phyloP scores from a whole-genome alignment of 2,888 invertebrate genomes.

The Xanthorhoe spadicearia region DNA sequence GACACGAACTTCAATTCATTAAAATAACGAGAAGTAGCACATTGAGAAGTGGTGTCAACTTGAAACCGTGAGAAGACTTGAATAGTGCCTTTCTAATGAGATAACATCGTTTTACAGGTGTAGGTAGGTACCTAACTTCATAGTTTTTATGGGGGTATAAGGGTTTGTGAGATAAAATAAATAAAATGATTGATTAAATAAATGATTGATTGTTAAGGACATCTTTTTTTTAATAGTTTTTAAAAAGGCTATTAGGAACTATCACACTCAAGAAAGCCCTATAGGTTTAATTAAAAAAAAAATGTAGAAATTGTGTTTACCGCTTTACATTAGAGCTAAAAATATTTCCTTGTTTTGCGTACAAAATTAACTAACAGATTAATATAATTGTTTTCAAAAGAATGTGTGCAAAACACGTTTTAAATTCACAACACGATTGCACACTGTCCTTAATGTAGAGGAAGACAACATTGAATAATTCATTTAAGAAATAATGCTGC shows the following conservation, averaged over 20 bases:
- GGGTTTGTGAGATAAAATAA: no score
- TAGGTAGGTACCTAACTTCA: neutral
- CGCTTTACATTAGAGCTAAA: neutral
- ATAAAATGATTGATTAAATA: no score
- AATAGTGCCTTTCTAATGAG: constrained; percentile 5
- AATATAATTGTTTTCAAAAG: neutral
- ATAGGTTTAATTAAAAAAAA: no score
- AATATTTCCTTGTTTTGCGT: neutral
- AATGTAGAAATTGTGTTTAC: no score
- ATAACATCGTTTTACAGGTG: neutral
- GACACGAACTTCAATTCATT: neutral
- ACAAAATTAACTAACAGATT: neutral
- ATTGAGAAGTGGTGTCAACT: constrained; percentile 5
- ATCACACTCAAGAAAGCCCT: no score
- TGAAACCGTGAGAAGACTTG: neutral
- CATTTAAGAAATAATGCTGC: neutral
- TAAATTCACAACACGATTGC: neutral
- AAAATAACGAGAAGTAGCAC: constrained; percentile 9
- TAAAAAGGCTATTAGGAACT: no score
- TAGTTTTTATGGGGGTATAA: neutral
- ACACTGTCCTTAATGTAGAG: neutral
- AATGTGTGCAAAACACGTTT: neutral
- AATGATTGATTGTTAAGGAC: no score
- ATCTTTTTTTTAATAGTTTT: no score
- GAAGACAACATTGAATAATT: neutral